Evolutionary conservation across 2,888 invertebrate species (phyloP).

Genomic region (Xanthia togata): DNA sequence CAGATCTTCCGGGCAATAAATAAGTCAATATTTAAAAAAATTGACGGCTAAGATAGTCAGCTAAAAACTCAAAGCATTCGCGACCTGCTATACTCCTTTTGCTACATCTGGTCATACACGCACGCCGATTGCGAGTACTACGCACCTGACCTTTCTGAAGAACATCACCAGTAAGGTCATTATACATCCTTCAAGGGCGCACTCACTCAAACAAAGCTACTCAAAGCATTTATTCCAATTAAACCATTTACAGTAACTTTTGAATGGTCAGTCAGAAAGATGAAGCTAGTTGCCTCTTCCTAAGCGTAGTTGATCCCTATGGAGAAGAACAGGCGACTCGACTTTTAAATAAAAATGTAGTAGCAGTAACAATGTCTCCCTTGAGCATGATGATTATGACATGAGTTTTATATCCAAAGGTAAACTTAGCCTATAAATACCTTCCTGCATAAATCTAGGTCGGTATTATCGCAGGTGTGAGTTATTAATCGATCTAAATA

Average conservation of each 20-base stretch:
- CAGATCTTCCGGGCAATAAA: background rate
- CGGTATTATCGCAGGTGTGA: background rate
- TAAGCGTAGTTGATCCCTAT: background rate
- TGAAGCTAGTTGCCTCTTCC: background rate
- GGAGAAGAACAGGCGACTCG: background rate
- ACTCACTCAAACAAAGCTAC: too few relatives aligned
- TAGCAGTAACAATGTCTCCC: background rate
- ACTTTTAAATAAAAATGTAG: background rate
- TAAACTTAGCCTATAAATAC: background rate
- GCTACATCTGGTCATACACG: too few relatives aligned
- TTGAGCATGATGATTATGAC: background rate
- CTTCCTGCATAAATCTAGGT: background rate
- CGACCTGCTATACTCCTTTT: too few relatives aligned
- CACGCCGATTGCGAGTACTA: too few relatives aligned
- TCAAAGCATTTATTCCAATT: background rate
- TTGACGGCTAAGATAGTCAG: background rate
- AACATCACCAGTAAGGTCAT: too few relatives aligned
- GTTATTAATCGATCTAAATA: conserved; percentile 12
- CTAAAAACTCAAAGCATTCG: background rate
- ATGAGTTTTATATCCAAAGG: background rate
- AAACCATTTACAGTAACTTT: background rate
- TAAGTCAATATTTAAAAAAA: background rate
- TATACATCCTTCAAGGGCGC: too few relatives aligned
- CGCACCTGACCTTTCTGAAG: too few relatives aligned
- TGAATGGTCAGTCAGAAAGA: background rate